A percentile compares a stretch with the other conserved stretches of the same genome.
phyloP scores from a whole-genome alignment of 2,113 vertebrate genomes.

The Monarcha castaneiventris region DNA sequence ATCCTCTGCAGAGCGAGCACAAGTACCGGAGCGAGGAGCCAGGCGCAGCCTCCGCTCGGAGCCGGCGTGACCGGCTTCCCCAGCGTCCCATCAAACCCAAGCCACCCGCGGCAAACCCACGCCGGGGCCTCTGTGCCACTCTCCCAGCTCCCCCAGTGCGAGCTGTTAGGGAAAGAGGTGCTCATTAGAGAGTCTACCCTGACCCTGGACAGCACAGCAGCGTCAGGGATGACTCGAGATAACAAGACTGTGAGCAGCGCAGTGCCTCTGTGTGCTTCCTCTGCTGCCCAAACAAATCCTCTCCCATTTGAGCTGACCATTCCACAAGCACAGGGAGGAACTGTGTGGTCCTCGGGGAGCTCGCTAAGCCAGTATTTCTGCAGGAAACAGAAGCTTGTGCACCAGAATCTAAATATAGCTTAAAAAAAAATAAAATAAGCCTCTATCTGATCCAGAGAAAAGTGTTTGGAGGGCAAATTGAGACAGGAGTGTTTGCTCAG shows the following conservation, averaged over 20 bases:
- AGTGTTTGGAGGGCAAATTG: background rate
- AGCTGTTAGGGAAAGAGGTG: background rate
- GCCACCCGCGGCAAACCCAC: background rate
- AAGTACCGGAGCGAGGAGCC: background rate
- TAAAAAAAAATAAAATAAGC: background rate
- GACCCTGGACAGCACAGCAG: background rate
- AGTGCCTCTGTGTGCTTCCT: background rate
- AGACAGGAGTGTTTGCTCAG: background rate
- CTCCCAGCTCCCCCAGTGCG: background rate
- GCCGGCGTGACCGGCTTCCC: fast-evolving
- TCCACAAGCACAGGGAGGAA: background rate
- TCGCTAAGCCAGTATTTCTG: background rate
- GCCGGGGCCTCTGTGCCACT: background rate
- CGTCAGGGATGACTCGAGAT: background rate
- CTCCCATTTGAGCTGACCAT: background rate
- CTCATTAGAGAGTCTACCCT: background rate
- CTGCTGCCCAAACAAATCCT: background rate
- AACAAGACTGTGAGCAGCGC: background rate
- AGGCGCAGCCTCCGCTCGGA: fast-evolving
- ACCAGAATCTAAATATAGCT: background rate
- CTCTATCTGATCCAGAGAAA: background rate
- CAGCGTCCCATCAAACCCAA: fast-evolving
- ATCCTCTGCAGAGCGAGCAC: background rate
- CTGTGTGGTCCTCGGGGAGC: background rate
- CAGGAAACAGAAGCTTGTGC: background rate